Base-by-base conservation (phyloP, 1,140 invertebrate genomes). In the Phthorimaea operculella region DNA sequence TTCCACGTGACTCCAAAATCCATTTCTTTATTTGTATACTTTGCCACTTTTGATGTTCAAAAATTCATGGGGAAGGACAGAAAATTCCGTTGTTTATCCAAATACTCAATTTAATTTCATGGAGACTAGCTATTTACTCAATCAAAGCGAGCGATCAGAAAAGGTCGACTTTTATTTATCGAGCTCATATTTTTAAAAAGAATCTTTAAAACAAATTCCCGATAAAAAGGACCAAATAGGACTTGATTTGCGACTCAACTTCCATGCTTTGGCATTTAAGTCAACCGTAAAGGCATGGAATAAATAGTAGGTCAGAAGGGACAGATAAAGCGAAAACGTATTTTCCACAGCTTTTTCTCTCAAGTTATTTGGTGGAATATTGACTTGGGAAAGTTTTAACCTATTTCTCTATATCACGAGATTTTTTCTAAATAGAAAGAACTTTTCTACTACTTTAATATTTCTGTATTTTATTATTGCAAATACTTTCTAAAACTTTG, bases 251-350 rank as follows among this genome's bases (percentile, higher is more conserved):
- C 62, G 62, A 76, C 64, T 70, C 68, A 63, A 76, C 65, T 74
- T 70, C 62, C 69, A 72, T 81, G 74, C 77, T 83, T 81, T 80
- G 74, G 74, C 78, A 75, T 81, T 83, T 80, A 77, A 81, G 73
- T 83, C 77, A 74, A 78, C 73, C 79, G 80, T 79, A 79, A 83
- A 81, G 71, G 71, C 72, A 76, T 74, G 68, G 76, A 81, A 81
- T 81, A 80, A 83, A 83, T 81, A 81, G 78, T 83, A 77, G 78
- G 80, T 83, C 80, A 81, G 73, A 77, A 77, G 80, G 80, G 80
- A 83, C 73, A 83, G 76, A 83, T 83, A 82, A 81, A 80, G 66
- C 74, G 66, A 62, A 57, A 66, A 58, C 68, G 72, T 70, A 71
- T 71, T 72, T 50, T 76, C 69, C 63, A 59, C 58, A 66, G 66